Conservation (phyloP, 2,888 invertebrate species). For the Sicus ferrugineus region DNA sequence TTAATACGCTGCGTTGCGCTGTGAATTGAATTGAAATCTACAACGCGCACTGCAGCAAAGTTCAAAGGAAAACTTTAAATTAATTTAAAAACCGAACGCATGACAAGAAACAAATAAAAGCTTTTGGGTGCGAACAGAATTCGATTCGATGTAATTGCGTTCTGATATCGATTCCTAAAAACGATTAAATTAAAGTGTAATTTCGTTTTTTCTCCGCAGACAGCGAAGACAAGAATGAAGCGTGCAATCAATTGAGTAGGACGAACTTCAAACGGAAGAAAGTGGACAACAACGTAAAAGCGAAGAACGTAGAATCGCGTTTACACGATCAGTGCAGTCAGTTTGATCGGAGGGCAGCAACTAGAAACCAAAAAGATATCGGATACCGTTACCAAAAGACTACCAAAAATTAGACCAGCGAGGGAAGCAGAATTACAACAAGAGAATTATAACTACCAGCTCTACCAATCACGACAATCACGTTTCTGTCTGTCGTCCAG, state of each 20-base stretch:
- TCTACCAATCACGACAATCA: slow-evolving; percentile 15
- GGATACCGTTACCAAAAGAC: slow-evolving; percentile 5
- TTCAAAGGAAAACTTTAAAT: slow-evolving; percentile 17
- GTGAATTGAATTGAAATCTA: neutral
- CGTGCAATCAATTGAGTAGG: no score
- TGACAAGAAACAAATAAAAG: slow-evolving; percentile 11
- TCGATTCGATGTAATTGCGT: no score
- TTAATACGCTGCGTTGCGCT: neutral
- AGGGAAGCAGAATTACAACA: neutral
- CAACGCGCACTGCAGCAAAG: neutral
- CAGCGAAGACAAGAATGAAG: neutral
- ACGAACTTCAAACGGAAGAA: no score
- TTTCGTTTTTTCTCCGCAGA: slow-evolving; percentile 5
- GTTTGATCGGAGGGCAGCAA: no score
- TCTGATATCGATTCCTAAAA: neutral
- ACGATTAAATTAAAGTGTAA: neutral
- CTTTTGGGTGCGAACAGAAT: no score
- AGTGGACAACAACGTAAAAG: no score
- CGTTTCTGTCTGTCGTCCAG: neutral
- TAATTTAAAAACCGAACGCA: slow-evolving; percentile 25
- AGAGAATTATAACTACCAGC: neutral
- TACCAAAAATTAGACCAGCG: neutral
- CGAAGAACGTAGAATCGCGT: no score
- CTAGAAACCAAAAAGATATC: neutral
- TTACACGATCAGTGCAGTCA: no score